Conservation (phyloP, 2,797 vertebrate species). For the Sebastes nivosus region DNA sequence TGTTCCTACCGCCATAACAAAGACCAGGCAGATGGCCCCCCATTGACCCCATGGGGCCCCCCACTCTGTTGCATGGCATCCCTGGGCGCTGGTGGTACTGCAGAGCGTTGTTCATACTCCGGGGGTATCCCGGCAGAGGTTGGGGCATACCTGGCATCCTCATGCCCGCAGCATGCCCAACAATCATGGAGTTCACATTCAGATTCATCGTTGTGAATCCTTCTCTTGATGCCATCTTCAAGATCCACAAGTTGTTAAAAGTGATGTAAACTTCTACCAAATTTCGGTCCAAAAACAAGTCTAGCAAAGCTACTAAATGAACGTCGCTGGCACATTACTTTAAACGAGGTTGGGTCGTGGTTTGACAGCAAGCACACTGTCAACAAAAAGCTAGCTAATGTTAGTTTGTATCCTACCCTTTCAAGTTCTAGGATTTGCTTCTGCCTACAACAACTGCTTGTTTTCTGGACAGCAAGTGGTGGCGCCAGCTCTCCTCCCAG, state of each 20-base stretch:
- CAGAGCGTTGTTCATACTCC: slow-evolving; percentile 67
- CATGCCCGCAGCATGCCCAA: slow-evolving; percentile 69
- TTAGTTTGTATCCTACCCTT: slow-evolving; percentile 54
- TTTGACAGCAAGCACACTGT: slow-evolving; percentile 72
- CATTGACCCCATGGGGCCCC: slow-evolving; percentile 88
- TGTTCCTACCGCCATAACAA: slow-evolving; percentile 85
- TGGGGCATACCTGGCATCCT: slow-evolving; percentile 80
- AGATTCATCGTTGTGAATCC: slow-evolving; percentile 78
- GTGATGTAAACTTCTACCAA: slow-evolving; percentile 22
- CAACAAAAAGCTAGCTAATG: slow-evolving; percentile 72
- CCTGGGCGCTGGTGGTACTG: slow-evolving; percentile 85
- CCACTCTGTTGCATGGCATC: slow-evolving; percentile 84
- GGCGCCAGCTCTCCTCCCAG: neutral
- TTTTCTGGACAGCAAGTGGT: slow-evolving; percentile 16
- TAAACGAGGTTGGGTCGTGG: neutral
- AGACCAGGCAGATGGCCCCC: slow-evolving; percentile 89
- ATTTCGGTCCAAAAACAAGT: neutral
- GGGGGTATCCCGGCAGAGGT: slow-evolving; percentile 67
- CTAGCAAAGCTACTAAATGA: neutral
- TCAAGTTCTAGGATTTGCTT: slow-evolving; percentile 71
- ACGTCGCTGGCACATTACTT: neutral
- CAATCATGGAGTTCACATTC: slow-evolving; percentile 68
- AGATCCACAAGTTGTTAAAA: slow-evolving; percentile 61
- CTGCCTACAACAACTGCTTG: slow-evolving; percentile 12
- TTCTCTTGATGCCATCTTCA: slow-evolving; percentile 81